Evolutionary conservation across 2,888 invertebrate genomes (phyloP).

Genomic region (Drosophila anomelani): DNA sequence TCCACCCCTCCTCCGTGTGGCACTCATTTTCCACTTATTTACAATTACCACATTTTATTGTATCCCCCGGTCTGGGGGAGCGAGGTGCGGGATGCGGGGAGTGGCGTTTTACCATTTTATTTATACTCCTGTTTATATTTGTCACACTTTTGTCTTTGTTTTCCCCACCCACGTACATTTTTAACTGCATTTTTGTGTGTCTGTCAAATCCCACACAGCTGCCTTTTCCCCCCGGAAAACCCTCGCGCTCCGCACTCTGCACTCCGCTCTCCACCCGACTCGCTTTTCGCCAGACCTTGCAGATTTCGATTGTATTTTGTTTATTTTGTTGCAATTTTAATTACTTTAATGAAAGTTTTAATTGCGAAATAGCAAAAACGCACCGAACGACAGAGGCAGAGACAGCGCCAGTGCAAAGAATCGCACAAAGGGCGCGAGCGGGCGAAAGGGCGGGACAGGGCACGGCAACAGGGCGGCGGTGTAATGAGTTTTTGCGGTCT

Average conservation of each 20-base stretch:
- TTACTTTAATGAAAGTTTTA: conserved; percentile 84
- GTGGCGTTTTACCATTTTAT: conserved; percentile 68
- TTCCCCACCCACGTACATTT: conserved; percentile 45
- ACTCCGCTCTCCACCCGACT: not conserved
- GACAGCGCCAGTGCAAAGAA: conserved; percentile 7
- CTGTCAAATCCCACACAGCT: conserved; percentile 60
- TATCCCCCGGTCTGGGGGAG: conserved; percentile 25
- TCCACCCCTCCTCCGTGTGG: conserved; percentile 6
- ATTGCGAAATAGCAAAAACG: conserved; percentile 81
- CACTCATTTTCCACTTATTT: conserved; percentile 79
- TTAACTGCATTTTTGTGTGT: conserved; percentile 78
- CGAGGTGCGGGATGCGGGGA: not conserved
- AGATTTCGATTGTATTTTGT: conserved; percentile 79
- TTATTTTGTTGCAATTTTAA: conserved; percentile 83
- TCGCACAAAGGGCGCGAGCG: conserved; percentile 23
- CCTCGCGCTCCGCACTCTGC: not conserved
- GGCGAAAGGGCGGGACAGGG: conserved; percentile 16
- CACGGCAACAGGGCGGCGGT: conserved; percentile 2
- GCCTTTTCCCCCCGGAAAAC: conserved; percentile 1
- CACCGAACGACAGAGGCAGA: conserved; percentile 47
- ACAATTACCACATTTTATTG: conserved; percentile 81
- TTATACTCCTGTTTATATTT: conserved; percentile 80
- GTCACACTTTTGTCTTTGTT: conserved; percentile 75
- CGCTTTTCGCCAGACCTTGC: conserved; percentile 43
- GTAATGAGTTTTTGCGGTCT: conserved; percentile 80